A percentile compares a stretch with the other conserved stretches of the same genome.
Evolutionary conservation across 2,113 vertebrate species (phyloP).

Genomic region (Oncorhynchus mykiss): DNA sequence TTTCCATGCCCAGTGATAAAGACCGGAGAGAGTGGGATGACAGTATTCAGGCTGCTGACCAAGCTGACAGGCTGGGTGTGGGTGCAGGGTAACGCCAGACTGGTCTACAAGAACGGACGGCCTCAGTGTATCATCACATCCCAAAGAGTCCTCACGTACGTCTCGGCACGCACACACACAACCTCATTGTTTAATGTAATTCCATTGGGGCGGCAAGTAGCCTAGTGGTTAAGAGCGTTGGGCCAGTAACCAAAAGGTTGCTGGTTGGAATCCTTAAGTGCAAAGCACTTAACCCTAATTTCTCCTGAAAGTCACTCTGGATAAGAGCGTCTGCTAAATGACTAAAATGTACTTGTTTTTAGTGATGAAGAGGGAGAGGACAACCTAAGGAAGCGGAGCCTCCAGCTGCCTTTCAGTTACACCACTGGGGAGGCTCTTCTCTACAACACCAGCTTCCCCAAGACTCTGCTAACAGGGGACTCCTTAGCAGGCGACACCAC

Average conservation of each 20-base stretch:
- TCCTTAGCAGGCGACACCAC: conserved; percentile 45
- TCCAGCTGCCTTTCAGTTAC: conserved; percentile 80
- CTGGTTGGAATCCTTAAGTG: too few relatives aligned
- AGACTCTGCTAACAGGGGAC: conserved; percentile 53
- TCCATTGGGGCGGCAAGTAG: too few relatives aligned
- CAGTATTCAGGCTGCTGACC: conserved; percentile 82
- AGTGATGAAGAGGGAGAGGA: conserved; percentile 85
- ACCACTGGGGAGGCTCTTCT: conserved; percentile 83
- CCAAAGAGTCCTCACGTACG: conserved; percentile 83
- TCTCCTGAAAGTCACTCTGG: too few relatives aligned
- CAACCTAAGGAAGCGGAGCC: conserved; percentile 76
- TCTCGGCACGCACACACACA: neutral
- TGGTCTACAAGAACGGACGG: conserved; percentile 84
- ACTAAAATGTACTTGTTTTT: neutral
- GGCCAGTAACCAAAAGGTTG: too few relatives aligned
- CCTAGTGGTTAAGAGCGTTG: too few relatives aligned
- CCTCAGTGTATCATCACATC: conserved; percentile 85
- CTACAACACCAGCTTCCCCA: conserved; percentile 70
- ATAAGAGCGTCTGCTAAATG: too few relatives aligned
- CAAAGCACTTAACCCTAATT: too few relatives aligned
- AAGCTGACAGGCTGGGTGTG: conserved; percentile 83
- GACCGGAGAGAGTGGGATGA: conserved; percentile 85
- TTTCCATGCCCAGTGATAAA: conserved; percentile 79
- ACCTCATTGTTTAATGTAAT: too few relatives aligned
- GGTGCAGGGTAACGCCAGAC: conserved; percentile 83